Base-by-base conservation (phyloP, 2,888 invertebrate species). In the Brenthis hecate region DNA sequence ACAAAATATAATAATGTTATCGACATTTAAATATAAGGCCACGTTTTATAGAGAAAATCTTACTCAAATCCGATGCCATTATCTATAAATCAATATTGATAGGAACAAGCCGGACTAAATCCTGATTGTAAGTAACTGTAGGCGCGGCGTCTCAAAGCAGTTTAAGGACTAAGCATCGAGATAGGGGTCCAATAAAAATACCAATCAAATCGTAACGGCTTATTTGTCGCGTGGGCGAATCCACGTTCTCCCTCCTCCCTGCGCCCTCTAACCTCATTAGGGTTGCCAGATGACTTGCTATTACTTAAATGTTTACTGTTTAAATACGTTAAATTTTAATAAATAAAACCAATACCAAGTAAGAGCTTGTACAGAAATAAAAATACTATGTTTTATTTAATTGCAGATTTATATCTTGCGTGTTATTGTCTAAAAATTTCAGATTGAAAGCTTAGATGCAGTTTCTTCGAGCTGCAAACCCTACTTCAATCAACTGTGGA, bases 131-230 rank as follows among this genome's bases (percentile, higher is more conserved):
- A 47, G 8, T 14, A 8, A 11, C 16, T 1, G 36, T 43, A 14
- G 28, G 48, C 56, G 47, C 58, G n/a, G 28, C 28, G 28, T 32
- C 32, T 32, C 58, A 60, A 48, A 60, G 48, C 58, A 43, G 36
- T 43, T 32, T 13, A 6, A 60, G 58, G 50, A 50, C 51, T 53
- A 53, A 65, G 43, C 57, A 51, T 60, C 32, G 55, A 55, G 60
- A 60, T 61, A 13, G 53, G 32, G 16, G 28, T 19, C 32, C 65
- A 28, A 66, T 58, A 58, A 63, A 63, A 68, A 68, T 51, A 57
- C 51, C 53, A 53, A 64, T 58, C 43, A 50, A 58, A 68, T 56
- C 28, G 54, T 64, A 68, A 64, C 68, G 54, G 36, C 53, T 58
- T 6, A 55, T 28, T 65, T 36, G 57, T 57, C 54, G 58, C 64